Evolutionary conservation across 2,113 vertebrate species (phyloP).

Genomic region (Mobula birostris): DNA sequence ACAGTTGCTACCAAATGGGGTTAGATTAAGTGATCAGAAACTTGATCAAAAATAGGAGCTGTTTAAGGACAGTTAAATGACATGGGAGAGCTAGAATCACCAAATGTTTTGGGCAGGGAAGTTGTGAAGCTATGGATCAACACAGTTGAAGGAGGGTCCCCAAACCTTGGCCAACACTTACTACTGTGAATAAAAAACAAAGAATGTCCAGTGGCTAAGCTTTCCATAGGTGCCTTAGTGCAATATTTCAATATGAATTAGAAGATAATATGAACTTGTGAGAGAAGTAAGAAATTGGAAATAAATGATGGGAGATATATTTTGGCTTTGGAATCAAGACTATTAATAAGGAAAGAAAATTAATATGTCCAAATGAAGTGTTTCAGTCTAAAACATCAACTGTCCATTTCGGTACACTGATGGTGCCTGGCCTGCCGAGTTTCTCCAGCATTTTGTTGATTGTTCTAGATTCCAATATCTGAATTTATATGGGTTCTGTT

Average conservation of each 20-base stretch:
- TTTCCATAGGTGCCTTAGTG: neutral
- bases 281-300: neutral
- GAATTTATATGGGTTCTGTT: too few species aligned
- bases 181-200: neutral
- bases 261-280: neutral
- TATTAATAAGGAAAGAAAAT: neutral
- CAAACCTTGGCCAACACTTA: neutral
- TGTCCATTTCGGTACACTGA: too few species aligned
- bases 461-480: neutral
- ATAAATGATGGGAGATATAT: neutral
- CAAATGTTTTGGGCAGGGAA: neutral
- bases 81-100: neutral
- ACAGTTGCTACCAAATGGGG: neutral
- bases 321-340: neutral
- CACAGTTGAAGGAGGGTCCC: neutral
- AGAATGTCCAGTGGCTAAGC: neutral
- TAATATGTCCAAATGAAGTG: neutral
- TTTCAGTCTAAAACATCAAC: too few species aligned
- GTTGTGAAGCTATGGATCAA: neutral
- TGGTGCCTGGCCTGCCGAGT: too few species aligned
- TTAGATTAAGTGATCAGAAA: neutral
- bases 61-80: neutral
- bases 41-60: neutral
- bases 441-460: too few species aligned
- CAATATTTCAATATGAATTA: neutral